Evolutionary conservation across 2,888 invertebrate species (phyloP).

Genomic region (Diplazon laetatorius): DNA sequence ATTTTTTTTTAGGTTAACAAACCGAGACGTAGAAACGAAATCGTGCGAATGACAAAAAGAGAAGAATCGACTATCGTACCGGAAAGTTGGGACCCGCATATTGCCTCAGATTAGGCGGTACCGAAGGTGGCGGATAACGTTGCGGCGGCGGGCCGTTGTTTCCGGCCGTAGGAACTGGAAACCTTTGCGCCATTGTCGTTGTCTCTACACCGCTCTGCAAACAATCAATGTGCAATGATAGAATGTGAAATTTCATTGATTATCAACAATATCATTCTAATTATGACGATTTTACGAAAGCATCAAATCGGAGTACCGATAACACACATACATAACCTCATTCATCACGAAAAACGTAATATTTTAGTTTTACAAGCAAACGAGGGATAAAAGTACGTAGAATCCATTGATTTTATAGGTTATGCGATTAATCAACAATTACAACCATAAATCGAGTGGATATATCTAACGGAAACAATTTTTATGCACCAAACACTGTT

Average conservation of each 20-base stretch:
- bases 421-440: not conserved
- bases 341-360: not conserved
- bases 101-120: conserved; percentile 85
- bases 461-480: conserved; percentile 16
- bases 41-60: not conserved
- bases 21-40: not conserved
- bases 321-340: conserved; percentile 41
- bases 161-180: conserved; percentile 84
- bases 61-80: conserved; percentile 82
- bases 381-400: too few species aligned
- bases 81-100: conserved; percentile 90
- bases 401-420: not conserved
- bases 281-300: not conserved
- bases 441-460: conserved; percentile 20
- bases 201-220: conserved; percentile 41
- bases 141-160: conserved; percentile 85
- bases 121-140: conserved; percentile 86
- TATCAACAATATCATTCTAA: too few species aligned
- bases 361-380: not conserved
- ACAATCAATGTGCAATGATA: too few species aligned
- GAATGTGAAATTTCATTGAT: too few species aligned
- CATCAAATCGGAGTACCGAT: not conserved
- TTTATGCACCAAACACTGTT: conserved; percentile 36
- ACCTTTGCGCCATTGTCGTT: conserved; percentile 84
- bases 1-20: too few species aligned